These are phyloP conservation scores for Andinoacara biseriatus DNA, from an alignment of 2,113 vertebrate species.

Conservation along the genomic window DNA sequence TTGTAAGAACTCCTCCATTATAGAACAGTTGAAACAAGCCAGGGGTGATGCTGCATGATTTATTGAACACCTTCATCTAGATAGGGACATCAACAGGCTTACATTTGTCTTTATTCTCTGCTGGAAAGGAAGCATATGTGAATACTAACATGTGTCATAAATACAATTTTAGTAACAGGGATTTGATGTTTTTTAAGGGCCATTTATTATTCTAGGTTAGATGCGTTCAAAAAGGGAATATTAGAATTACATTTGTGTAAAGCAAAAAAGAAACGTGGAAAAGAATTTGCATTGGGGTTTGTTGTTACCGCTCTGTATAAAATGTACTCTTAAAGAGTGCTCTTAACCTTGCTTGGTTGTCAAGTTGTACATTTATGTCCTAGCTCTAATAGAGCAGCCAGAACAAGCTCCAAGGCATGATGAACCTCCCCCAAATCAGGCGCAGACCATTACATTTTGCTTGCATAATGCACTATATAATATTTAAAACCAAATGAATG, in stretches of 20 bases:
- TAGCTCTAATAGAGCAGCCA: neutral
- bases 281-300: neutral
- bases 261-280: neutral
- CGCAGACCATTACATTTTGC: slow-evolving; percentile 1
- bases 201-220: neutral
- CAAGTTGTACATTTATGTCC: neutral
- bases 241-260: neutral
- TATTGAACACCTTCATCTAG: slow-evolving; percentile 60
- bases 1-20: slow-evolving; percentile 55
- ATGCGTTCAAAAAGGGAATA: neutral
- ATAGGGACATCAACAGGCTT: slow-evolving; percentile 43
- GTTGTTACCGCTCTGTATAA: slow-evolving; percentile 2
- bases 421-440: neutral
- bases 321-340: neutral
- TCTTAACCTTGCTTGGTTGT: neutral
- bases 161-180: neutral
- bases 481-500: slow-evolving; percentile 20
- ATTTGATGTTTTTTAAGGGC: neutral
- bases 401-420: neutral
- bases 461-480: slow-evolving; percentile 17
- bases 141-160: slow-evolving; percentile 16
- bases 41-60: slow-evolving; percentile 61
- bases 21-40: slow-evolving; percentile 55
- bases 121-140: slow-evolving; percentile 26
- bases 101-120: slow-evolving; percentile 53